These are phyloP conservation scores for Caenorhabditis zanzibari DNA, from an alignment of 2,888 invertebrate genomes.

Conservation along the genomic window DNA sequence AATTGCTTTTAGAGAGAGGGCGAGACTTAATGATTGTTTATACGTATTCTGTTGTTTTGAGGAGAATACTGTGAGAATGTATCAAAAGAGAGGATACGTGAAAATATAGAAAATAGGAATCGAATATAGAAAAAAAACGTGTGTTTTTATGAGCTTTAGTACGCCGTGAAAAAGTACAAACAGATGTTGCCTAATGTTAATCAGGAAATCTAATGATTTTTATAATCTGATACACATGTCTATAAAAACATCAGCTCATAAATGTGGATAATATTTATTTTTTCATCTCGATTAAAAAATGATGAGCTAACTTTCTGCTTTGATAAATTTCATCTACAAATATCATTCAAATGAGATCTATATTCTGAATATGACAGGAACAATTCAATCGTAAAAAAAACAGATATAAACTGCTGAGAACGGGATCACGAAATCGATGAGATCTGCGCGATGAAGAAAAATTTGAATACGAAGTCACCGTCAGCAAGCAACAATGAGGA, in stretches of 20 bases:
- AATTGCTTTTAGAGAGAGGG: constrained; percentile 31
- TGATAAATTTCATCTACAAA: too few relatives aligned
- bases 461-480: constrained; percentile 54
- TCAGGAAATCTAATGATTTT: constrained; percentile 41
- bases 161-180: not conserved
- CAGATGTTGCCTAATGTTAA: constrained; percentile 17
- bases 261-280: not conserved
- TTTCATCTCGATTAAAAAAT: not conserved
- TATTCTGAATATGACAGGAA: constrained; percentile 8
- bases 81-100: not conserved
- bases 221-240: not conserved
- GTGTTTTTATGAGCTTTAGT: not conserved
- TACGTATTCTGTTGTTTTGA: constrained; percentile 18
- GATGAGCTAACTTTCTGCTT: too few relatives aligned
- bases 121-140: not conserved
- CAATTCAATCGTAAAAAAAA: not conserved
- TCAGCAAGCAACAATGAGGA: constrained; percentile 52
- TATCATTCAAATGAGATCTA: not conserved
- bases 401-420: constrained; percentile 47
- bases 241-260: not conserved
- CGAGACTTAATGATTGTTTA: constrained; percentile 43
- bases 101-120: not conserved
- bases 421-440: constrained; percentile 43
- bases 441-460: constrained; percentile 28
- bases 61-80: not conserved